A percentile compares a stretch with the other conserved stretches of the same genome.
These are phyloP conservation scores for Vulpes lagopus DNA, from an alignment of 2,113 vertebrate species.

Conservation along the genomic window DNA sequence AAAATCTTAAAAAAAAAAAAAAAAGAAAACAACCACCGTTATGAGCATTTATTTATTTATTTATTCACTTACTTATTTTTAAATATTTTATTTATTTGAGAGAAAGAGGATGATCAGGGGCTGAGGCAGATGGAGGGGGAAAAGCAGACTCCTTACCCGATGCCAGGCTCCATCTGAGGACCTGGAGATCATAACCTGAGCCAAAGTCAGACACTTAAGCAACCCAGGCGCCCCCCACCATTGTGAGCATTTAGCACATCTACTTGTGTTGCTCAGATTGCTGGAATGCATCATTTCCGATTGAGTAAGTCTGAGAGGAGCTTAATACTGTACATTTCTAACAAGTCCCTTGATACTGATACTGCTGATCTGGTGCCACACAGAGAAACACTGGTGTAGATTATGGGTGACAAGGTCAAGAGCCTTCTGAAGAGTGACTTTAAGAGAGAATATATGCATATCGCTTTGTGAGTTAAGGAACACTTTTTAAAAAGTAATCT, in stretches of 20 bases:
- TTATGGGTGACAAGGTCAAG: background rate
- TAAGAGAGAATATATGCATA: background rate
- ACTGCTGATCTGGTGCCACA: background rate
- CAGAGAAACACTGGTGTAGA: background rate
- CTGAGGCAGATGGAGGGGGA: background rate
- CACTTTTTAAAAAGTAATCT: background rate
- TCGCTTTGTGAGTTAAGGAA: background rate
- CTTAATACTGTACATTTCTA: background rate
- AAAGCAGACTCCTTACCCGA: background rate
- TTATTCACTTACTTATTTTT: background rate
- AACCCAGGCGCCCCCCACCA: background rate
- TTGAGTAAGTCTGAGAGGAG: background rate
- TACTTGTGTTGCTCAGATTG: background rate
- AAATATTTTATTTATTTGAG: background rate
- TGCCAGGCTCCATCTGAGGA: background rate
- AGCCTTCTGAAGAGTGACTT: background rate
- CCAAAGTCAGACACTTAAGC: background rate
- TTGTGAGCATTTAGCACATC: background rate
- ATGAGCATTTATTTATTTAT: background rate
- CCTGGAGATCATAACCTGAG: background rate
- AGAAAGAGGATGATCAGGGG: background rate
- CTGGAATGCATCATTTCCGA: background rate
- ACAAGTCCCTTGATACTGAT: background rate
- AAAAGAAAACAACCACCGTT: no score
- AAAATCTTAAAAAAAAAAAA: no score